Evolutionary conservation across 2,888 invertebrate species (phyloP), one percentile per base, ranked within the genome.

Genomic region (Beris chalybata): DNA sequence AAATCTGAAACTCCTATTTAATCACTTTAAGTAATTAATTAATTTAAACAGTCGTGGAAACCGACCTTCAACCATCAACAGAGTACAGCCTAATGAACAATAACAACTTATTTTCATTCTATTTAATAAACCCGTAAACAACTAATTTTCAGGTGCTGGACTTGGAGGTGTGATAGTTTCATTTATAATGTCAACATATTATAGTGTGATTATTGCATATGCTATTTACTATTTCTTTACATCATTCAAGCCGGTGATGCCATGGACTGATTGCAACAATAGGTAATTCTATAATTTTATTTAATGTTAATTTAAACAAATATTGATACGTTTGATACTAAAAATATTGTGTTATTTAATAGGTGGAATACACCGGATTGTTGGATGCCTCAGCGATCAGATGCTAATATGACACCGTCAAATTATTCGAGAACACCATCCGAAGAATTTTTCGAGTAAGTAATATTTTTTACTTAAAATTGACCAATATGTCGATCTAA

Each of bases 201-300:
- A 96, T 82, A 95, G 94, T 80, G 93, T 96, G 73, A 93, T 97
- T 79, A 95, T 96, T 81, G 92, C 93, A 69, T 96, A 96, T 86
- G 90, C 93, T 64, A 90, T 95, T 75, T 95, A 93, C 81, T 96
- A 95, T 82, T 91, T 96, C 81, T 93, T 93, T 80, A 91, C 93
- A 68, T 92, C 95, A 32, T 94, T 95, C 78, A 90, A 90, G 78
- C 86, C 90, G 53, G 88, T 90, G 72, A 89, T 94, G 74, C 95
- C 96, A 2, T 97, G 97, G 97, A 87, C 89, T 31, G 88, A 88
- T 74, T 97, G 97, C 78, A 85, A 86, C 69, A 91, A 95, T 80
- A 84, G 87, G 74, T 89, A 67, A 70, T 30, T 59, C 15, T 38
- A 7, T 38, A 2, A 1, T n/a, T n/a, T n/a, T n/a, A 3, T 22